Evolutionary conservation across 2,797 vertebrate species (phyloP).

Genomic region (Dryobates pubescens): DNA sequence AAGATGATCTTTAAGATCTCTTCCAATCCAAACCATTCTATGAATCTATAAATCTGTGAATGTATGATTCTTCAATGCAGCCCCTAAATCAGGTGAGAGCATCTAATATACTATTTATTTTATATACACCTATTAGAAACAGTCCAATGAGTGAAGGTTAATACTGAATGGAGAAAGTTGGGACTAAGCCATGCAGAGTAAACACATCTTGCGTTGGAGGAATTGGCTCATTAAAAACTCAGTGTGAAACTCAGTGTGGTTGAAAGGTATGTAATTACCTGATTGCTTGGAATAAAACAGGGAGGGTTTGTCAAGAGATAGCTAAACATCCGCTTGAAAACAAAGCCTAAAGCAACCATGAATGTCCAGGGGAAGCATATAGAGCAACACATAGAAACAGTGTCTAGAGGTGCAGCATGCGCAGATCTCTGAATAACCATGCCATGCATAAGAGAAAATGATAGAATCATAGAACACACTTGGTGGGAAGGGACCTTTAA

Average conservation of each 20-base stretch:
- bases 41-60: too few relatives aligned
- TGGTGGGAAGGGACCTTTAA: too few relatives aligned
- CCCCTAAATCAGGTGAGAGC: not conserved
- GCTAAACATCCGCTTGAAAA: not conserved
- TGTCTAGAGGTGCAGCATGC: not conserved
- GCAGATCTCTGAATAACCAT: not conserved
- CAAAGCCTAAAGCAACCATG: not conserved
- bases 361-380: not conserved
- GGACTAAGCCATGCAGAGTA: rapidly evolving
- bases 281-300: not conserved
- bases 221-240: not conserved
- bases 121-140: not conserved
- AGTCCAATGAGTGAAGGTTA: rapidly evolving
- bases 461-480: too few relatives aligned
- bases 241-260: not conserved
- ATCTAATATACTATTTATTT: not conserved
- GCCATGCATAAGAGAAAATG: too few relatives aligned
- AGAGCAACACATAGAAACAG: not conserved
- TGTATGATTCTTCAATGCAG: not conserved
- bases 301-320: not conserved
- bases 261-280: not conserved
- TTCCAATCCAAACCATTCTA: too few relatives aligned
- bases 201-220: rapidly evolving
- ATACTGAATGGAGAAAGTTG: not conserved
- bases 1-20: too few relatives aligned